Conservation (phyloP, 2,113 vertebrate species). For the Cyanoliseus patagonus region DNA sequence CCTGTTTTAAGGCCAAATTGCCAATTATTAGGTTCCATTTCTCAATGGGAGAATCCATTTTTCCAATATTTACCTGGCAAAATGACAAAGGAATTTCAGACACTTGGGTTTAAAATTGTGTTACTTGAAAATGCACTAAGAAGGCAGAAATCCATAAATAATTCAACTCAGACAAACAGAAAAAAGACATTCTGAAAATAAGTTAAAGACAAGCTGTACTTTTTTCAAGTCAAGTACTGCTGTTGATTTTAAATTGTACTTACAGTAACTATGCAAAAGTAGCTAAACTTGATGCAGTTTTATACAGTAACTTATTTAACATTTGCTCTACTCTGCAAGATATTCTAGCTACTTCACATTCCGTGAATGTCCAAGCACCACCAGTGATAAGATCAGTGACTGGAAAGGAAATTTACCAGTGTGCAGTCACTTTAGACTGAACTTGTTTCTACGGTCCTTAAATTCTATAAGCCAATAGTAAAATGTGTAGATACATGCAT, state of each 20-base stretch:
- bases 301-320: neutral
- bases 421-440: neutral
- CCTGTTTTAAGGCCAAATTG: slow-evolving; percentile 97
- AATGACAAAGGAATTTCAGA: neutral
- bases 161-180: neutral
- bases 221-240: neutral
- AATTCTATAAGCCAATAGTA: neutral
- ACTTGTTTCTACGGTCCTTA: neutral
- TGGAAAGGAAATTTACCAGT: neutral
- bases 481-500: neutral
- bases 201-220: neutral
- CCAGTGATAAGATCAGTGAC: neutral
- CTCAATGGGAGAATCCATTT: slow-evolving; percentile 98
- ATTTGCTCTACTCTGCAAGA: neutral
- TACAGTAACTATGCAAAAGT: neutral
- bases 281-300: neutral
- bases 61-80: slow-evolving; percentile 92
- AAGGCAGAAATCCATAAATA: neutral
- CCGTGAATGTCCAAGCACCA: neutral
- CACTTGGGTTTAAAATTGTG: neutral
- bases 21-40: slow-evolving; percentile 98
- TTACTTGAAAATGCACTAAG: neutral
- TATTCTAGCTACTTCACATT: neutral
- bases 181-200: neutral
- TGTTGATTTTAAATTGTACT: neutral